phyloP scores from a whole-genome alignment of 2,888 invertebrate species.

The Quadroppia sp. region DNA sequence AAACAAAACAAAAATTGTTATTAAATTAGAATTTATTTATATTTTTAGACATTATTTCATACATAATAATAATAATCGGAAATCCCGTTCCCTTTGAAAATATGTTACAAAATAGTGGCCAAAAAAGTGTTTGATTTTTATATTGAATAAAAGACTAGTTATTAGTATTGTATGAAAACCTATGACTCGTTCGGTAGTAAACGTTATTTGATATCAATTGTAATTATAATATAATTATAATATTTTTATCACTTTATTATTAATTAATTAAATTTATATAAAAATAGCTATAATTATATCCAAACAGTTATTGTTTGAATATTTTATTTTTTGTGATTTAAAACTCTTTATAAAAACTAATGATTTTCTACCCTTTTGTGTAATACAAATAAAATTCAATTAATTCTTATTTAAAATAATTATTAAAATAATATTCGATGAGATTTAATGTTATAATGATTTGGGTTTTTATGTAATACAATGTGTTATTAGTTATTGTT shows the following conservation, averaged over 20 bases:
- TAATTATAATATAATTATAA: too few species aligned
- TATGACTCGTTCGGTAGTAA: constrained; percentile 12
- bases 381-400: not conserved
- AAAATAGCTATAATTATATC: not conserved
- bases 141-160: constrained; percentile 5
- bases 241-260: too few species aligned
- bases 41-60: not conserved
- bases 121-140: not conserved
- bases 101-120: constrained; percentile 15
- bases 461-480: not conserved
- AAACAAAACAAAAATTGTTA: not conserved
- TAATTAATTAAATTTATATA: not conserved
- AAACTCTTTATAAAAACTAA: not conserved
- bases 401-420: not conserved
- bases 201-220: not conserved
- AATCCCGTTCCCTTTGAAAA: constrained; percentile 6
- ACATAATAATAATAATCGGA: not conserved
- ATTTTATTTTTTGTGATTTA: not conserved
- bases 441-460: constrained; percentile 15
- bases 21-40: not conserved
- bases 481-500: constrained; percentile 2
- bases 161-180: not conserved
- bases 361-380: not conserved
- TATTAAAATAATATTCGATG: not conserved
- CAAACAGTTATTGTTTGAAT: too few species aligned